Percentiles rank a stretch among this genome's conserved stretches.
Evolutionary conservation across 2,888 invertebrate species (phyloP).

Genomic region (Cerastoderma edule): DNA sequence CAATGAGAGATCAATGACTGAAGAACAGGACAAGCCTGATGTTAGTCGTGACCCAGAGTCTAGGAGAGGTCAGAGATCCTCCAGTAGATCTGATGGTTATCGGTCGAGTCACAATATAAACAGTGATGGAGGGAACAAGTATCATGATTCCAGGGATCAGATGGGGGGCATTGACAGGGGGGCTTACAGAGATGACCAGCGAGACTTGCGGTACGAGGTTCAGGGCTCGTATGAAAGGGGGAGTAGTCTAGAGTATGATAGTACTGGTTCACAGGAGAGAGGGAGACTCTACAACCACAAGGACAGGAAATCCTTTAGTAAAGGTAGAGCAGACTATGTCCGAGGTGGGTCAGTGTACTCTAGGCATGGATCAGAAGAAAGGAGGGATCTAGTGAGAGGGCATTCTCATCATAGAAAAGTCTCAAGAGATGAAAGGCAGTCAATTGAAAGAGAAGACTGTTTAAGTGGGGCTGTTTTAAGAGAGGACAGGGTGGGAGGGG

Average conservation of each 20-base stretch:
- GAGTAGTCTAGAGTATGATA: neutral
- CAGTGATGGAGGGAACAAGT: neutral
- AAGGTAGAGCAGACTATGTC: neutral
- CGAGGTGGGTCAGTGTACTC: too few species aligned
- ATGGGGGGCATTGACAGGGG: neutral
- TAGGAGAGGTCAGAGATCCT: constrained; percentile 1
- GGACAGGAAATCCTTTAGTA: neutral
- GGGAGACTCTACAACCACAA: neutral
- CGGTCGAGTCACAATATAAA: neutral
- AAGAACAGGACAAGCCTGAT: too few species aligned
- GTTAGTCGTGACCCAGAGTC: too few species aligned
- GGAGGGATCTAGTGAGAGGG: neutral
- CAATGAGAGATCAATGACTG: too few species aligned
- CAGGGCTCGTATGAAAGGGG: neutral
- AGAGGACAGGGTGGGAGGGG: neutral
- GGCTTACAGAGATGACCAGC: neutral
- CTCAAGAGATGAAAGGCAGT: constrained; percentile 19
- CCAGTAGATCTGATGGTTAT: neutral
- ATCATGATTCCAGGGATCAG: neutral
- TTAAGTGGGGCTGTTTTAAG: too few species aligned
- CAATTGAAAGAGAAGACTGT: neutral
- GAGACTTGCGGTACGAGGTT: neutral
- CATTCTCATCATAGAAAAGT: constrained; percentile 19
- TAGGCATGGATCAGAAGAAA: constrained; percentile 9
- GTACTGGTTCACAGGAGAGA: neutral